Base-by-base conservation (phyloP, 37 sponge, comb jelly and placozoan genomes). In the Aphrocallistes beatrix region DNA sequence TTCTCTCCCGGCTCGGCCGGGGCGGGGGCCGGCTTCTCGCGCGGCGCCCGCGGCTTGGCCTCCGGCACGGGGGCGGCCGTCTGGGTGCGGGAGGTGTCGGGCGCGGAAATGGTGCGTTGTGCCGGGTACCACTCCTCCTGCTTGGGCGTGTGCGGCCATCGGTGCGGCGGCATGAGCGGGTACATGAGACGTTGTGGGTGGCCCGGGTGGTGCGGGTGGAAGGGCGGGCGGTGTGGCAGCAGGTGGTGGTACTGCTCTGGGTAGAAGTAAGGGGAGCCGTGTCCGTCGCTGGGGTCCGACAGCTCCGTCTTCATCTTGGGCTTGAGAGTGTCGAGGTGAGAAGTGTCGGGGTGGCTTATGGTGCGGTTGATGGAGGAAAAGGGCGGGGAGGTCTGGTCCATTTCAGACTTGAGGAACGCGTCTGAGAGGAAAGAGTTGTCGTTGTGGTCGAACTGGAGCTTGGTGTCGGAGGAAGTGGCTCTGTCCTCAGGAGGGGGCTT, bases 41-140 rank as follows among this genome's bases (percentile, higher is more conserved):
- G 25, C 28, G 75, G 75, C 28, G 34, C 75, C 25, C 75, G 75
- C 3, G 75, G 34, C 34, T 60, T 60, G 34, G 75, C 28, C 3
- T 60, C 75, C 13, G 13, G 49, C 13, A 47, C 49, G 34, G 75
- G 32, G 25, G 75, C 3, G 34, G 75, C 75, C 10, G 75, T 8
- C n/a, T 60, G 75, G 10, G 75, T 60, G 28, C 75, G 25, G 28
- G 75, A 13, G 8, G 75, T 3, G 17, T 60, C 75, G 34, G 75
- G 25, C 3, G 75, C 6, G 6, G 21, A 30, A 13, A 30, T 3
- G 75, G 75, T 30, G 34, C 75, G 75, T 3, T 19, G 75, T 3
- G 75, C 28, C 75, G n/a, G 32, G 34, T 60, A 60, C 75, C 75
- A 60, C 6, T 60, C 75, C 75, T 60, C 75, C 49, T 47, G 49